phyloP scores from a whole-genome alignment of 2,113 vertebrate species.

The Pagrus major region DNA sequence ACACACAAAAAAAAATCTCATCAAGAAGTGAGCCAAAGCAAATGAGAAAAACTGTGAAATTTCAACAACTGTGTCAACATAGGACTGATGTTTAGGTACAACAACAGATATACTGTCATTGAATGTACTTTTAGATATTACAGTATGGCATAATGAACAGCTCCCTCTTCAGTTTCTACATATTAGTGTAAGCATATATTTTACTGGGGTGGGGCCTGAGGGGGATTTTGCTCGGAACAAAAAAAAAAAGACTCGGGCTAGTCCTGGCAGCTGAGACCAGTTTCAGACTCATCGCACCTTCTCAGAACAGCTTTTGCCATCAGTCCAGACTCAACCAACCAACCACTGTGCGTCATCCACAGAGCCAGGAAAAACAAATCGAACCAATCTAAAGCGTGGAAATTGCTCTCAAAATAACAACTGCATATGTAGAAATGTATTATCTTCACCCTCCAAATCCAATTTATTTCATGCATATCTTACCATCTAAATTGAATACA shows the following conservation, averaged over 20 bases:
- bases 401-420: conserved; percentile 78
- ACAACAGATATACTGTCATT: too few relatives aligned
- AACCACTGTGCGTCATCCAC: conserved; percentile 22
- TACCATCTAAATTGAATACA: conserved; percentile 86
- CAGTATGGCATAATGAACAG: background rate
- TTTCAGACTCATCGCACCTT: conserved; percentile 4
- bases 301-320: background rate
- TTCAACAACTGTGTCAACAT: too few relatives aligned
- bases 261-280: background rate
- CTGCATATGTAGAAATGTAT: conserved; percentile 70
- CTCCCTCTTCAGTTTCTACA: background rate
- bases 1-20: too few relatives aligned
- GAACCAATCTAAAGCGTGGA: conserved; percentile 69
- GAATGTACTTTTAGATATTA: too few relatives aligned
- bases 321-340: conserved; percentile 32
- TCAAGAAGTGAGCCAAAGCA: too few relatives aligned
- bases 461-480: conserved; percentile 84
- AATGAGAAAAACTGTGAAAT: too few relatives aligned
- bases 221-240: background rate
- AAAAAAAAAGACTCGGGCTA: background rate
- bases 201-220: background rate
- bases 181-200: background rate
- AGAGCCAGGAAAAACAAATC: conserved; percentile 69
- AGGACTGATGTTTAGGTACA: too few relatives aligned
- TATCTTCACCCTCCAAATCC: conserved; percentile 79